phyloP scores from a whole-genome alignment of 2,888 invertebrate genomes.

The Caenorhabditis sulstoni region DNA sequence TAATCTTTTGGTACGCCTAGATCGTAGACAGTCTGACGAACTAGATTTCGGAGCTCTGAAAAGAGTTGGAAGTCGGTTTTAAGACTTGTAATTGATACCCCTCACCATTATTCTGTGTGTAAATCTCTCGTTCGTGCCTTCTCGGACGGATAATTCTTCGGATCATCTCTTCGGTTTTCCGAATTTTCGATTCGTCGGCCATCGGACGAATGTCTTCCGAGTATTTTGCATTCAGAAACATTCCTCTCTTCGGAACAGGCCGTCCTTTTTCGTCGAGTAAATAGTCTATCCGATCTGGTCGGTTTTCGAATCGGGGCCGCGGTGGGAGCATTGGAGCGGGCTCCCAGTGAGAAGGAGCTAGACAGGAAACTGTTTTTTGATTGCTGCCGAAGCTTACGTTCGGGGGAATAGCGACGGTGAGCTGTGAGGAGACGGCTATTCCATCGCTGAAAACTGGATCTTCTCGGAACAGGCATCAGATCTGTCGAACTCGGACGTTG shows the following conservation, averaged over 20 bases:
- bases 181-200: conserved; percentile 30
- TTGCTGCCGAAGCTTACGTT: no score
- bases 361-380: conserved; percentile 1
- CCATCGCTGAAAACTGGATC: conserved; percentile 17
- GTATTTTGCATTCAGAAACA: conserved; percentile 53
- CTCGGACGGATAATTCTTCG: conserved; percentile 16
- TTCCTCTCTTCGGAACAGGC: conserved; percentile 30
- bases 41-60: conserved; percentile 19
- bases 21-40: conserved; percentile 42
- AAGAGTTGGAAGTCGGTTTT: no score
- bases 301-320: not conserved
- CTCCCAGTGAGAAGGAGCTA: conserved; percentile 12
- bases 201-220: conserved; percentile 15
- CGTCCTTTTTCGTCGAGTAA: conserved; percentile 31
- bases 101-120: no score
- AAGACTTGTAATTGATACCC: no score
- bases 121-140: not conserved
- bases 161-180: conserved; percentile 36
- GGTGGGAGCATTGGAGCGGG: not conserved
- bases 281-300: not conserved
- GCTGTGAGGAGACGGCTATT: conserved; percentile 27
- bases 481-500: conserved; percentile 2
- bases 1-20: conserved; percentile 23
- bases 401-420: not conserved
- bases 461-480: conserved; percentile 12